Conservation (phyloP, 2,888 invertebrate species). For the Chironomus riparius region DNA sequence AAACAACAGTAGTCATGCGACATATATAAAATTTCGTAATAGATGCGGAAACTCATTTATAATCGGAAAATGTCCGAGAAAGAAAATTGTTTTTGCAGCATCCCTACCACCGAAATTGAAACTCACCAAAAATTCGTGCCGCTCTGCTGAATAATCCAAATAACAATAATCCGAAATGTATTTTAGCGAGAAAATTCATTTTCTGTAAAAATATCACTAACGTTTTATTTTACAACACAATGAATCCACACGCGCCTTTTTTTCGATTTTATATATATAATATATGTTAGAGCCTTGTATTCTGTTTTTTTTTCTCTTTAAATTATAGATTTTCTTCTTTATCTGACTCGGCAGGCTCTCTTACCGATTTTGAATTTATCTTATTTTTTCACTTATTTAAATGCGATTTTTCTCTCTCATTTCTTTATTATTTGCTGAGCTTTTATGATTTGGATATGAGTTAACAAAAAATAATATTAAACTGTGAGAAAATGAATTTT, state of each 20-base stretch:
- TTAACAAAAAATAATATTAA: neutral
- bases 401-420: neutral
- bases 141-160: conserved; percentile 22
- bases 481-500: neutral
- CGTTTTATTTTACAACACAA: too few species aligned
- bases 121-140: conserved; percentile 25
- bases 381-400: neutral
- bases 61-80: too few species aligned
- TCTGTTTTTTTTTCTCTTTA: neutral
- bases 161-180: conserved; percentile 23
- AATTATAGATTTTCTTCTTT: neutral
- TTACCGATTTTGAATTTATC: neutral
- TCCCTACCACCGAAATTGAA: neutral
- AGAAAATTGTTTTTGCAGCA: too few species aligned
- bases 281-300: neutral
- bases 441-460: too few species aligned
- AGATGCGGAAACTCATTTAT: too few species aligned
- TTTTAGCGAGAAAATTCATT: conserved; percentile 25
- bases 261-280: neutral
- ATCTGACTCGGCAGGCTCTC: neutral
- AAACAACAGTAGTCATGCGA: too few species aligned
- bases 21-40: too few species aligned
- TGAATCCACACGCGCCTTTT: neutral
- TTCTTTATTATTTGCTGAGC: neutral
- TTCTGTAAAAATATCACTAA: neutral